These are phyloP conservation scores for Datnioides undecimradiatus DNA, from an alignment of 2,113 vertebrate genomes.

Conservation along the genomic window DNA sequence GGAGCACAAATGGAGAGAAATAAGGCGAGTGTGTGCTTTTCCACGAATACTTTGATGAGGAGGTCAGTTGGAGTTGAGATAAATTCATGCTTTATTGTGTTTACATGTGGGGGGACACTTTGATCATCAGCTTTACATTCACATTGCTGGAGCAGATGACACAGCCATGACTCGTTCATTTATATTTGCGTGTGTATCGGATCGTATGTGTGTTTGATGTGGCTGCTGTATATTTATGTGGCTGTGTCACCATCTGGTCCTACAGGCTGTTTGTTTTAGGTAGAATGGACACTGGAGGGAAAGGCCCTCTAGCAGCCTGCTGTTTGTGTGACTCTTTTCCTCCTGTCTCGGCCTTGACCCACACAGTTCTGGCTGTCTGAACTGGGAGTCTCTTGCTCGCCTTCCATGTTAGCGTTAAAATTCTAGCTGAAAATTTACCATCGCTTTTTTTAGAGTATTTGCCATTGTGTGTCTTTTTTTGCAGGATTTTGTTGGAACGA, in stretches of 20 bases:
- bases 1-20: constrained; percentile 47
- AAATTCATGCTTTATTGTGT: constrained; percentile 53
- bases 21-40: constrained; percentile 23
- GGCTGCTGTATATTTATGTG: constrained; percentile 74
- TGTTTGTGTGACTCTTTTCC: constrained; percentile 60
- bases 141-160: constrained; percentile 53
- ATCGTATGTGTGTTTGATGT: constrained; percentile 65
- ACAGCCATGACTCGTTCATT: constrained; percentile 45
- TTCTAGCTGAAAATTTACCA: neutral
- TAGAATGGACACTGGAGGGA: constrained; percentile 63
- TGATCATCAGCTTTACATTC: constrained; percentile 60
- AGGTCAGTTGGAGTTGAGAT: constrained; percentile 58
- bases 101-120: constrained; percentile 55
- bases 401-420: neutral
- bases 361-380: constrained; percentile 19
- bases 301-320: constrained; percentile 30
- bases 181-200: constrained; percentile 60
- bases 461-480: constrained; percentile 13
- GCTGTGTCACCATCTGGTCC: constrained; percentile 66
- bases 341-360: constrained; percentile 48
- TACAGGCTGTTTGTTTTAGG: constrained; percentile 73
- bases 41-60: constrained; percentile 53
- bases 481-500: constrained; percentile 94
- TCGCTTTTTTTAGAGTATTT: neutral
- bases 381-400: constrained; percentile 11